Base-by-base conservation (phyloP, 2,113 vertebrate genomes). In the Oreotragus oreotragus region DNA sequence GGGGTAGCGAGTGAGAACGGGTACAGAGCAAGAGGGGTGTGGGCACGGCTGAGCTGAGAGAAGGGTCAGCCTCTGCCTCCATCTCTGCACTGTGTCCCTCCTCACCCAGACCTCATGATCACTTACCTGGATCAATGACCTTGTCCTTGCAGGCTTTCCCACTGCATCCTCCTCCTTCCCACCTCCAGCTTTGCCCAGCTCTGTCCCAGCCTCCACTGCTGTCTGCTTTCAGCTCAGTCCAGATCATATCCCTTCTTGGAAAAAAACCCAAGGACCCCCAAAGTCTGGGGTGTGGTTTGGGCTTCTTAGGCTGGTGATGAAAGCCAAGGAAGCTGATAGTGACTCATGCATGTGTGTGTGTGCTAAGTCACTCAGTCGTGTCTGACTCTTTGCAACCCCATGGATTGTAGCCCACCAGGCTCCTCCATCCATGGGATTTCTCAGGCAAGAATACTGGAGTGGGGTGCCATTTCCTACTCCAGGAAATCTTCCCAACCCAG, bases 311-410 rank as follows among this genome's bases (percentile, higher is more conserved):
- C 36, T 23, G 15, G 23, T 33, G 30, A 39, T 25, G 45, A 83
- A 62, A 55, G 19, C 6, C n/a, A 66, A 28, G 19, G 64, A 60
- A 70, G 51, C 6, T 13, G 1, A 12, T 23, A 12, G 14, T 19
- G 39, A 7, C 10, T 39, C 10, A 12, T 3, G 36, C 5, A 0
- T 1, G n/a, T 70, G n/a, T 39, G 64, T 8, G 30, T 12, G 19
- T 39, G 66, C 19, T 39, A 70, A 70, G 66, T 23, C 0, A 0
- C 19, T 70, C n/a, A 23, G n/a, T 39, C 9, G 0, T 39, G n/a
- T 39, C 19, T 70, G n/a, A 39, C n/a, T 39, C n/a, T 66, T n/a
- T 70, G 66, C 10, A 12, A 70, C 5, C 66, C n/a, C 5, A 23
- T 70, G 19, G 2, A 23, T 19, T 21, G 17, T 70, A 70, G 64